Evolutionary conservation across 2,113 vertebrate genomes (phyloP).

Genomic region (Neopipo cinnamomea): DNA sequence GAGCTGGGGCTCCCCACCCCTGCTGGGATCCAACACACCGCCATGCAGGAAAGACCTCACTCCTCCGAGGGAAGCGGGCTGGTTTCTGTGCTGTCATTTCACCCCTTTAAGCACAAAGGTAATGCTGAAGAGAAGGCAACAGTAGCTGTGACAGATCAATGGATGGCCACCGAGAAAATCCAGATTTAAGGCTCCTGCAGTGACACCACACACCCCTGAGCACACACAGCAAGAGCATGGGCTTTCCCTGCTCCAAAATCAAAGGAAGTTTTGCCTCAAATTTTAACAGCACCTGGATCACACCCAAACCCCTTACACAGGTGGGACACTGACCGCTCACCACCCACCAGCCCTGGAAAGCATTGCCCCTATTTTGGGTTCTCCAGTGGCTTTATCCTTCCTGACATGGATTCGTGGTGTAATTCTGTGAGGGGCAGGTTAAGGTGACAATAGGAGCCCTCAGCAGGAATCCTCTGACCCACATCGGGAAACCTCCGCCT

Average conservation of each 20-base stretch:
- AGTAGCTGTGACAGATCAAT: background rate
- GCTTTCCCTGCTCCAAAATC: background rate
- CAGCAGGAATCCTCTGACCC: background rate
- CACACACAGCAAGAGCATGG: background rate
- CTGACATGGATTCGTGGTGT: background rate
- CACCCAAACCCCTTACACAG: background rate
- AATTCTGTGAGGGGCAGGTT: background rate
- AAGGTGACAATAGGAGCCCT: background rate
- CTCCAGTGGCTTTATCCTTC: background rate
- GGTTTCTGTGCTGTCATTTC: background rate
- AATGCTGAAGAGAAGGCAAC: background rate
- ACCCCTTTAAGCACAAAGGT: background rate
- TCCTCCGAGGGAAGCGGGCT: background rate
- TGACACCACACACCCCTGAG: background rate
- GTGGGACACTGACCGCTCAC: rapidly evolving
- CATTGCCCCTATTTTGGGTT: background rate
- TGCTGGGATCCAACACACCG: background rate
- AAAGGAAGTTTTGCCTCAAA: background rate
- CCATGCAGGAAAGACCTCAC: background rate
- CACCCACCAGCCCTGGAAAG: background rate
- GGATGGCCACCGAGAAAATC: background rate
- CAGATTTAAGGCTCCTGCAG: background rate
- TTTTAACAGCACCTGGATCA: background rate
- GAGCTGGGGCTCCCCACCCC: background rate
- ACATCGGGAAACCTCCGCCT: background rate